A percentile compares a stretch with the other conserved stretches of the same genome.
These are phyloP conservation scores for Lepidurus arcticus DNA, from an alignment of 1,140 invertebrate species.

Conservation along the genomic window DNA sequence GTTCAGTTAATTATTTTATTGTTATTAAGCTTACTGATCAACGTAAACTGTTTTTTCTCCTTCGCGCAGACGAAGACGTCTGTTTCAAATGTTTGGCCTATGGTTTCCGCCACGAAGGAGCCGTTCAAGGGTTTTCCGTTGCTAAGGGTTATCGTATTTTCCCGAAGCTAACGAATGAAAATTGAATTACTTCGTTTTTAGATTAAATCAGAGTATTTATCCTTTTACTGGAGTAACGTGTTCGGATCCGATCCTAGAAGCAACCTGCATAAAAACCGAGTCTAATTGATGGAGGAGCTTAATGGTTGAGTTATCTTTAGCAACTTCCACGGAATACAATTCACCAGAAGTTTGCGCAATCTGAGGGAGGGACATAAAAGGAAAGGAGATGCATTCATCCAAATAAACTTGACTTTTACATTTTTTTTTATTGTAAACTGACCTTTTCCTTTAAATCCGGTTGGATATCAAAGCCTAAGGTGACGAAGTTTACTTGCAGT, in stretches of 20 bases:
- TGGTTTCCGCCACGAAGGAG: no score
- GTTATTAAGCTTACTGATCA: no score
- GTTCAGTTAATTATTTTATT: neutral
- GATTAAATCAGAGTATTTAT: neutral
- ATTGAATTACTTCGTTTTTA: neutral
- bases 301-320: neutral
- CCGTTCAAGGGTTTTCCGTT: no score
- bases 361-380: neutral
- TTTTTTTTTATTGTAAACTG: neutral
- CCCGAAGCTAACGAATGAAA: neutral
- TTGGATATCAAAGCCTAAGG: neutral
- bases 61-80: no score
- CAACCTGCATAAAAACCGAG: neutral
- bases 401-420: neutral
- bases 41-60: no score
- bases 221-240: neutral
- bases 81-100: no score
- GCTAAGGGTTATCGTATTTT: neutral
- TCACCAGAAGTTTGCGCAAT: neutral
- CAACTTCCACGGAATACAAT: neutral
- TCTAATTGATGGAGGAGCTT: neutral
- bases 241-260: neutral
- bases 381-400: neutral
- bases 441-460: neutral
- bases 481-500: neutral